These are phyloP conservation scores for Pammene aurita DNA, from an alignment of 2,888 invertebrate genomes.

Conservation along the genomic window DNA sequence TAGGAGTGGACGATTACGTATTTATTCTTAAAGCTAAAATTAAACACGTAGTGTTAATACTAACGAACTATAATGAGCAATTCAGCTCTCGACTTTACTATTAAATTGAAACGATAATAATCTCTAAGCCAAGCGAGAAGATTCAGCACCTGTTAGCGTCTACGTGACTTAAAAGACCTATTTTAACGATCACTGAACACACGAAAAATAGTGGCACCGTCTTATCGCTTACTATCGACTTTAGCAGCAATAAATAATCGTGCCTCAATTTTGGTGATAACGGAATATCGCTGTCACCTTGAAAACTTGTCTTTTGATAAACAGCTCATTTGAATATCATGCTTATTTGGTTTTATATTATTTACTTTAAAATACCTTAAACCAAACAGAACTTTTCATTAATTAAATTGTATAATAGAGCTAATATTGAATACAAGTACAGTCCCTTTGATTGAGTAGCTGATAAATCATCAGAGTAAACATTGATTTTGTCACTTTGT, in stretches of 20 bases:
- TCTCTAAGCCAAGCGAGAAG: slow-evolving; percentile 42
- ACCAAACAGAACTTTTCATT: background rate
- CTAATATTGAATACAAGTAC: background rate
- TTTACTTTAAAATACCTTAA: background rate
- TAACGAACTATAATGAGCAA: background rate
- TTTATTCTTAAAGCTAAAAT: background rate
- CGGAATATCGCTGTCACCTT: slow-evolving; percentile 64
- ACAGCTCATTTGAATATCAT: slow-evolving; percentile 47
- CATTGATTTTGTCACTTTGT: background rate
- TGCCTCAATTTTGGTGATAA: slow-evolving; percentile 67
- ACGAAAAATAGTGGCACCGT: slow-evolving; percentile 51
- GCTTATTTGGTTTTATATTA: background rate
- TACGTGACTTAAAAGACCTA: slow-evolving; percentile 75
- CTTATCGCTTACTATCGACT: slow-evolving; percentile 72
- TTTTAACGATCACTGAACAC: slow-evolving; percentile 68
- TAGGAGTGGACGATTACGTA: background rate
- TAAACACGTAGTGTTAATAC: background rate
- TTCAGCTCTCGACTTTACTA: background rate
- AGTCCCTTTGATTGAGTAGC: too few relatives aligned
- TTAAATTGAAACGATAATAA: slow-evolving; percentile 41
- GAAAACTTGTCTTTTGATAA: slow-evolving; percentile 56
- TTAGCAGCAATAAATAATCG: slow-evolving; percentile 57
- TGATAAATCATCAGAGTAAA: too few relatives aligned
- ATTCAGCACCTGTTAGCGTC: slow-evolving; percentile 62
- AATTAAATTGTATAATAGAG: background rate